Evolutionary conservation across 2,888 invertebrate species (phyloP), one percentile per base, ranked within the genome.

Genomic region (Athalia rosae): DNA sequence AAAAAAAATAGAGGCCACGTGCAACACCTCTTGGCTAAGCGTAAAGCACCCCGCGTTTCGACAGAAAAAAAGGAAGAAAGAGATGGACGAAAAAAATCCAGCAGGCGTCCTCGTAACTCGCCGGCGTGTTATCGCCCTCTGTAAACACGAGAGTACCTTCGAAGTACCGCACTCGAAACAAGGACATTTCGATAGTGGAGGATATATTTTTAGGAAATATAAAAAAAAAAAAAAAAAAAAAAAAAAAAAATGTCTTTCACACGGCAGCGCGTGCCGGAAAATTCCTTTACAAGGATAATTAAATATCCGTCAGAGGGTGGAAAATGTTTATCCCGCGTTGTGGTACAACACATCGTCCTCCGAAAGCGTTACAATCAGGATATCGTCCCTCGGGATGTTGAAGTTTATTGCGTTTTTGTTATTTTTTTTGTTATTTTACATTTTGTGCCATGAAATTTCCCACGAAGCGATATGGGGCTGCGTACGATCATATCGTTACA

Each of bases 111-210:
- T 53, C 53, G n/a, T 71, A 71, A 71, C 71, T 71, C 5, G 58
- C 9, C 48, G 3, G 61, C n/a, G n/a, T 41, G 61, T 61, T 59
- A 59, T 61, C 74, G 13, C 74, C 74, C 61, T 59, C 9, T 1
- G 74, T 74, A 74, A 61, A 74, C 74, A 28, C 58, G n/a, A 43
- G 58, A 71, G 71, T 45, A 58, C 6, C 9, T 5, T 45, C 9
- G 4, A 4, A 6, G 15, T 15, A 9, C 15, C 7, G 9, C 74
- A 61, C 74, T 74, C n/a, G 61, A 61, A 50, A 15, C 74, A 61
- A 74, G 74, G 61, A 61, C 48, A 13, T 48, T 48, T 4, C 9
- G 1, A 56, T 56, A 5, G 11, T n/a, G 66, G 28, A 8, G 28
- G 50, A 15, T 11, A 4, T n/a, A 9, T 6, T 7, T 3, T 7